Percentiles rank a stretch among this genome's conserved stretches.
Evolutionary conservation across 2,888 invertebrate species (phyloP).

Genomic region (Philaethria dido): DNA sequence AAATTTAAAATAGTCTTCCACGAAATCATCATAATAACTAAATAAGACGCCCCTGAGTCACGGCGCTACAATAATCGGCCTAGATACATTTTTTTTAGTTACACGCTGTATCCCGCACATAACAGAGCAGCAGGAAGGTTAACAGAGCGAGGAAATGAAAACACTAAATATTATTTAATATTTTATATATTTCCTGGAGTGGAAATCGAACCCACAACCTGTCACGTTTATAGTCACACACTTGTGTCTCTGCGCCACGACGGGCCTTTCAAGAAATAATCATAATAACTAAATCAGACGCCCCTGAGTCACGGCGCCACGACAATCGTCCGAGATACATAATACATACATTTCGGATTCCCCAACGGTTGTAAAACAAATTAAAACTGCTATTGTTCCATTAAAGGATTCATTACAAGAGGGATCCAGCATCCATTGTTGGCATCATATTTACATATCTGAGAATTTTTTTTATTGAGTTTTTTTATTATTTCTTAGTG

Average conservation of each 20-base stretch:
- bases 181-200: too few species aligned
- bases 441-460: slow-evolving; percentile 1
- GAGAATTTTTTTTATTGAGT: not conserved
- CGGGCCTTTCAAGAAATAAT: not conserved
- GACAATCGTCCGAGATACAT: not conserved
- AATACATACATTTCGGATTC: slow-evolving; percentile 11
- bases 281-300: not conserved
- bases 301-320: not conserved
- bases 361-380: slow-evolving; percentile 22
- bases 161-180: too few species aligned
- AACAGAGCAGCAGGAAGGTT: too few species aligned
- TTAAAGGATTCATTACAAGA: slow-evolving; percentile 37
- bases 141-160: too few species aligned
- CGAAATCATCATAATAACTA: not conserved
- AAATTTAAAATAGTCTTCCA: too few species aligned
- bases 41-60: not conserved
- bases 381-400: slow-evolving; percentile 35
- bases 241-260: too few species aligned
- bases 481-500: too few species aligned
- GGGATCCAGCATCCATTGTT: slow-evolving; percentile 29
- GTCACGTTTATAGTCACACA: too few species aligned
- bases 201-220: too few species aligned
- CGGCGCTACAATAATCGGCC: not conserved
- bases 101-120: too few species aligned
- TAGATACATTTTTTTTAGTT: too few species aligned